These are phyloP conservation scores for Falco peregrinus DNA, from an alignment of 2,797 vertebrate genomes.

Conservation along the genomic window DNA sequence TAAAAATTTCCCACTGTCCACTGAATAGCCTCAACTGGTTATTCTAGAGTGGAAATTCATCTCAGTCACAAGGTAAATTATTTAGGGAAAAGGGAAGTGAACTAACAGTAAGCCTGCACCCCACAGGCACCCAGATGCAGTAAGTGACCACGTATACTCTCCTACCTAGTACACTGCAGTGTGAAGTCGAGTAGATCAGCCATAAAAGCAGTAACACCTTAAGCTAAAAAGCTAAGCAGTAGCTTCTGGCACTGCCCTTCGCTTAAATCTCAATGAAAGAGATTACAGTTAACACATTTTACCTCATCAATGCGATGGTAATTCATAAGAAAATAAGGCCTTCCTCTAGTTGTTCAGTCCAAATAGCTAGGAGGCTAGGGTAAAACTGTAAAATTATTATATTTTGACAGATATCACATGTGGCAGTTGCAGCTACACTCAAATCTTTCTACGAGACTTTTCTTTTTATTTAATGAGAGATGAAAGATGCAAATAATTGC, in stretches of 20 bases:
- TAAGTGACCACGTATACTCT: fast-evolving
- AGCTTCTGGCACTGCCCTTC: not conserved
- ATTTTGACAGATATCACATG: not conserved
- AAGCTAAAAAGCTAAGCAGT: not conserved
- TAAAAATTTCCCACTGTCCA: not conserved
- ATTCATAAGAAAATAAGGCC: not conserved
- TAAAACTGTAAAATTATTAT: not conserved
- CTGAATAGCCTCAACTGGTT: not conserved
- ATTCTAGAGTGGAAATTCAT: not conserved
- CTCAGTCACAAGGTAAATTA: not conserved
- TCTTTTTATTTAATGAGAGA: slow-evolving; percentile 13
- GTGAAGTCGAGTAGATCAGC: not conserved
- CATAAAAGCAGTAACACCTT: not conserved
- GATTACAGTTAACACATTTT: not conserved
- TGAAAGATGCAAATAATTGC: slow-evolving; percentile 31
- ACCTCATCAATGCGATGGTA: not conserved
- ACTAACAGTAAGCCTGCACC: not conserved
- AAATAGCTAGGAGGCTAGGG: not conserved
- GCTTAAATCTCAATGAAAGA: not conserved
- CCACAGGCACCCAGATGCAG: not conserved
- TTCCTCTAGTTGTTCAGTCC: not conserved
- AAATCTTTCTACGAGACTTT: not conserved
- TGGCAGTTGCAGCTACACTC: not conserved
- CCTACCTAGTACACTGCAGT: not conserved
- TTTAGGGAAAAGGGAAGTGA: not conserved